Conservation (phyloP, 2,113 vertebrate species). For the Gallinago paraguaiae region DNA sequence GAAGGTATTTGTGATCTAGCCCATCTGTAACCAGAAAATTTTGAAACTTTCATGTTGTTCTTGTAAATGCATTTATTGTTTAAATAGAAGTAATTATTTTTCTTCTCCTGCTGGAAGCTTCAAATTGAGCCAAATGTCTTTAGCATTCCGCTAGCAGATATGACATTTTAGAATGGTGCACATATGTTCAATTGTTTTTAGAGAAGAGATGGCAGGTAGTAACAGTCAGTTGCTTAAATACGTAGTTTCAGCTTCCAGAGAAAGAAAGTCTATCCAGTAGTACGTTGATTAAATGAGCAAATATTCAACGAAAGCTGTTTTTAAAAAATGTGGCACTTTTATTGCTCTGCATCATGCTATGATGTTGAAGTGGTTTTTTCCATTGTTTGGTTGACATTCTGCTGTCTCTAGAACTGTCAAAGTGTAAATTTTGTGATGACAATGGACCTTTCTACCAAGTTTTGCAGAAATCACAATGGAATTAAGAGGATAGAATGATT, state of each 20-base stretch:
- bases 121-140: slow-evolving; percentile 52
- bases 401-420: not conserved
- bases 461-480: not conserved
- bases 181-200: slow-evolving; percentile 63
- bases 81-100: slow-evolving; percentile 66
- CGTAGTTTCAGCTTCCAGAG: not conserved
- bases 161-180: slow-evolving; percentile 23
- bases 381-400: not conserved
- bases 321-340: not conserved
- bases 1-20: slow-evolving; percentile 32
- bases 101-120: slow-evolving; percentile 35
- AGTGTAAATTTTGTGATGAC: not conserved
- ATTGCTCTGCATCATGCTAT: not conserved
- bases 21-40: slow-evolving; percentile 46
- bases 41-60: slow-evolving; percentile 40
- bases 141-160: slow-evolving; percentile 43
- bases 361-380: not conserved
- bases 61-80: slow-evolving; percentile 65
- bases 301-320: not conserved
- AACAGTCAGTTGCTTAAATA: not conserved
- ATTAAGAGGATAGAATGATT: not conserved
- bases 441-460: not conserved
- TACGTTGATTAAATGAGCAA: not conserved
- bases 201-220: slow-evolving; percentile 31
- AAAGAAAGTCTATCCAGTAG: not conserved